Base-by-base conservation (phyloP, 2,113 vertebrate genomes). In the Atlantisia rogersi region DNA sequence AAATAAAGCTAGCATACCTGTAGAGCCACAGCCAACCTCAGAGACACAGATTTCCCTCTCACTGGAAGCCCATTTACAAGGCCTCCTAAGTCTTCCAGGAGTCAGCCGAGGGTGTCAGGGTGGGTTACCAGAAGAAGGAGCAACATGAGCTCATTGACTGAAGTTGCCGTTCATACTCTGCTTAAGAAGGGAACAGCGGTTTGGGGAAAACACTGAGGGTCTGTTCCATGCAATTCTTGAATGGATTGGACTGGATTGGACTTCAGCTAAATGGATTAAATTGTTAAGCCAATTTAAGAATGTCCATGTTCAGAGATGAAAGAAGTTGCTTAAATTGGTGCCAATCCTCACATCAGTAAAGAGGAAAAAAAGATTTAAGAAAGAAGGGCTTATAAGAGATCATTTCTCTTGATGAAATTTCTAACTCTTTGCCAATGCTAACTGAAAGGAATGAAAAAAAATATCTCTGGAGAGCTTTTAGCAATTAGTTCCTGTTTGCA, bases 261-360 rank as follows among this genome's bases (percentile, higher is more conserved):
- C 90, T 92, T 94, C 80, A 80, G 68, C 73, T 96, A 96, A 96
- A 90, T 86, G 92, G 95, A 96, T 96, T 96, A 96, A 96, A 95
- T 92, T 94, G 88, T 96, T 95, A 95, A 97, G 92, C 70, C 31
- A 93, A 94, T 95, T 96, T 93, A 86, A 96, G 94, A 92, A 91
- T 9, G 35, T 79, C 83, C 65, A 65, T 84, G 79, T 56, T 93
- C 60, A 84, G 73, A 94, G 82, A 94, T 86, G 86, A 93, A 97
- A 95, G 80, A 75, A 68, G 69, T 89, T 82, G 52, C 88, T 94
- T 93, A 96, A 96, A 96, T 85, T 92, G 69, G 83, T 95, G 95
- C 95, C 90, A 96, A 93, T 91, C 88, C 92, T 94, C 94, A 96
- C 86, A 94, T 96, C 80, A 88, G 77, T 92, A 76, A 85, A 84